Evolutionary conservation across 2,888 invertebrate species (phyloP).

Genomic region (Drosophila helvetica): DNA sequence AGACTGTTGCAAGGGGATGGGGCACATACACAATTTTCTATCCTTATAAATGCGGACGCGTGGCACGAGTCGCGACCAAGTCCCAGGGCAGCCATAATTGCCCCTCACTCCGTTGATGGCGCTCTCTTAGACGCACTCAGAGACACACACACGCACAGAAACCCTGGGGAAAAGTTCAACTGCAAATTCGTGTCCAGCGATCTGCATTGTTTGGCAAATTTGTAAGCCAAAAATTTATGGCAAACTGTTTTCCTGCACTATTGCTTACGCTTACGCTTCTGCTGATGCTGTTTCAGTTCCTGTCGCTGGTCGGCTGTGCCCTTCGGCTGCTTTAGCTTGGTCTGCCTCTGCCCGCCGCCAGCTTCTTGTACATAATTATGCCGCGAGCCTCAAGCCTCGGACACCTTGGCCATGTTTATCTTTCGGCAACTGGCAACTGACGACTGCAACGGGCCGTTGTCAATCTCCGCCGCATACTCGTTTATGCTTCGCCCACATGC

Average conservation of each 20-base stretch:
- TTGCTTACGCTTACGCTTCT: not conserved
- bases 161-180: conserved; percentile 23
- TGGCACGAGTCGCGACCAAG: conserved; percentile 66
- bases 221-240: conserved; percentile 59
- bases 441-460: conserved; percentile 9
- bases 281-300: conserved; percentile 5
- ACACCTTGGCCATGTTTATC: conserved; percentile 59
- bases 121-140: not conserved
- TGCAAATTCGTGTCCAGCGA: conserved; percentile 67
- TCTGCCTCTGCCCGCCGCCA: conserved; percentile 32
- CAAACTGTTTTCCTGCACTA: conserved; percentile 26
- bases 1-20: not conserved
- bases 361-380: conserved; percentile 70
- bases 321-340: conserved; percentile 13
- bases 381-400: conserved; percentile 43
- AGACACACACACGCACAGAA: conserved; percentile 17
- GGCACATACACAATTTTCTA: conserved; percentile 41
- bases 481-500: conserved; percentile 39
- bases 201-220: conserved; percentile 78
- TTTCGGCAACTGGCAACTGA: conserved; percentile 14
- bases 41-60: conserved; percentile 56
- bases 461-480: not conserved
- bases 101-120: conserved; percentile 44
- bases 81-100: conserved; percentile 52
- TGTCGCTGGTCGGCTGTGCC: conserved; percentile 10